Conservation (phyloP, 2,113 vertebrate genomes). For the Apodemus speciosus region DNA sequence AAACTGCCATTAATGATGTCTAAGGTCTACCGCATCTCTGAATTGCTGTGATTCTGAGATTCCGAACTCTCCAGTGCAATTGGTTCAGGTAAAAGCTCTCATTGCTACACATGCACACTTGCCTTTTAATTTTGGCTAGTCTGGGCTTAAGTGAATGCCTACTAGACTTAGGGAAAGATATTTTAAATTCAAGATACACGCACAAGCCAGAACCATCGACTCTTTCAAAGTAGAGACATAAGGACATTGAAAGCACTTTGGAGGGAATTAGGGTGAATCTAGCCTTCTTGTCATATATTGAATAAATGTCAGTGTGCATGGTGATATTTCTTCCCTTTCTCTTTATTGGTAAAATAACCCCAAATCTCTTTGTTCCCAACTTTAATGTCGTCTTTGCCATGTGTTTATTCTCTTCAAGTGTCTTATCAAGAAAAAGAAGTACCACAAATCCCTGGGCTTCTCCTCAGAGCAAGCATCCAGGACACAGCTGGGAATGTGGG, state of each 20-base stretch:
- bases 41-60: not conserved
- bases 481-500: conserved; percentile 79
- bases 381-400: conserved; percentile 71
- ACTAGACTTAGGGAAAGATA: not conserved
- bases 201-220: not conserved
- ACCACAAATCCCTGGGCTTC: conserved; percentile 79
- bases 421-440: conserved; percentile 79
- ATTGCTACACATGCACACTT: not conserved
- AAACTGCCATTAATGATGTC: not conserved
- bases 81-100: conserved; percentile 20
- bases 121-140: conserved; percentile 48
- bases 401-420: conserved; percentile 74
- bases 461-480: conserved; percentile 51
- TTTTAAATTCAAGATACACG: conserved; percentile 50
- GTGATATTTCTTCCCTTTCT: conserved; percentile 68
- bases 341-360: conserved; percentile 63
- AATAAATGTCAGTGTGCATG: conserved; percentile 60
- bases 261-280: conserved; percentile 57
- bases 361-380: conserved; percentile 71
- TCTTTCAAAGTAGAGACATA: conserved; percentile 43
- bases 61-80: conserved; percentile 10
- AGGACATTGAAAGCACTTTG: conserved; percentile 47
- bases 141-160: conserved; percentile 44
- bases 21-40: not conserved
- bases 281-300: conserved; percentile 57